Percentiles rank a stretch among this genome's conserved stretches.
phyloP scores from a whole-genome alignment of 2,797 vertebrate genomes.

The Acanthiza pusilla region DNA sequence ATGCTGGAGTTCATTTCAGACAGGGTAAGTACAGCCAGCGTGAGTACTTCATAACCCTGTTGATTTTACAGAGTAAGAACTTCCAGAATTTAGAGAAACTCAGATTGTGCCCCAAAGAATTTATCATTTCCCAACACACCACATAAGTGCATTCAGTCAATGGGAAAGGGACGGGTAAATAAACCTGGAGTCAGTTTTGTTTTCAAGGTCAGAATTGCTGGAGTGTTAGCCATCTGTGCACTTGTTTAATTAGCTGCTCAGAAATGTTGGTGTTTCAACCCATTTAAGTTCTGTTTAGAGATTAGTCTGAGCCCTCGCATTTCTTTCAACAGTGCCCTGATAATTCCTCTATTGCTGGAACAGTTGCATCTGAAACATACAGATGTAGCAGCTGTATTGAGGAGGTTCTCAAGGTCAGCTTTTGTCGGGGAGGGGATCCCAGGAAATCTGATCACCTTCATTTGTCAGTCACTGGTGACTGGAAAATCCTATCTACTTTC shows the following conservation, averaged over 20 bases:
- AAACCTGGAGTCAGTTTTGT: background rate
- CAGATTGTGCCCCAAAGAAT: background rate
- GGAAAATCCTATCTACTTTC: background rate
- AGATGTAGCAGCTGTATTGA: background rate
- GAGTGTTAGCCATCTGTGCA: background rate
- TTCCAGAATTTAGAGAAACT: background rate
- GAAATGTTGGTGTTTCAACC: background rate
- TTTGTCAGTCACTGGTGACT: background rate
- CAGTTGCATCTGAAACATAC: background rate
- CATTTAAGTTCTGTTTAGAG: slow-evolving; percentile 11
- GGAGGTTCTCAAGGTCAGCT: slow-evolving; percentile 13
- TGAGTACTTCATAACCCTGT: background rate
- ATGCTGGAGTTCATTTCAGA: background rate
- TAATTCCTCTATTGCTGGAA: background rate
- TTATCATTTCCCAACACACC: background rate
- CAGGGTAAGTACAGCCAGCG: background rate
- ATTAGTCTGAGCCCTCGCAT: background rate
- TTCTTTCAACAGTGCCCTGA: background rate
- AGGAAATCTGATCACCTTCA: background rate
- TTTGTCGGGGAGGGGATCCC: background rate
- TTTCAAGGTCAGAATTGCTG: slow-evolving; percentile 24
- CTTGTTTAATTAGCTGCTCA: slow-evolving; percentile 17
- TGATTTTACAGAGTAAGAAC: background rate
- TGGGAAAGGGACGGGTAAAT: background rate
- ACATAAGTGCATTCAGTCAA: background rate